Base-by-base conservation (phyloP, 2,888 invertebrate species). In the Synanthedon tipuliformis region DNA sequence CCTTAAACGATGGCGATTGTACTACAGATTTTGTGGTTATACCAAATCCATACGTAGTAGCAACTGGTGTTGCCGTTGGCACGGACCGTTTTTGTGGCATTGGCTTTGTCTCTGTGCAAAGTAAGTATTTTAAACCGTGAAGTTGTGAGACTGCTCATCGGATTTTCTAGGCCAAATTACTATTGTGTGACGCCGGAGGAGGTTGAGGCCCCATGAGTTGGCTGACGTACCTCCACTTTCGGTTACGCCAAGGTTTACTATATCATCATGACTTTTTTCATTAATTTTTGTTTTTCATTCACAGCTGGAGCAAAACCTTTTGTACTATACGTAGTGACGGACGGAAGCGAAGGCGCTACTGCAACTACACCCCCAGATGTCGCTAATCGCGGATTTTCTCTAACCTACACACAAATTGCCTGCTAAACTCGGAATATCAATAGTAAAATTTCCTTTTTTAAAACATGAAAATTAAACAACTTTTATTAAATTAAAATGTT, bases 41-140 rank as follows among this genome's bases (percentile, higher is more conserved):
- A 61, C 92, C 94, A 3, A 90, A 92, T 73, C 92, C 94, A 0
- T 73, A 63, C 0, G 73, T 79, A 15, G 71, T 61, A 0, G 69
- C 88, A 48, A 86, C 85, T 12, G 86, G 87, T 50, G 72, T 70
- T 50, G 66, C 66, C 8, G 73, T 75, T 49, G 80, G 86, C 56
- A 88, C 89, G 2, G 94, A 95, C 66, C 86, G 94, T 49, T 94
- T 94, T 79, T 95, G 95, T 67, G 94, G 94, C 0, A 82, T 92
- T 55, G 92, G 91, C 3, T 90, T 95, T 61, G 85, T 90, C 2
- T 69, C 91, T 3, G 91, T 92, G 50, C 90, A 89, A 49, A 89
- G 93, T 89, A 78, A 88, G 90, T 41, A 13, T 16, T 49, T 10
- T 49, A 49, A 45, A 45, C 8, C 23, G 23, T 23, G 4, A 4